Base-by-base conservation (phyloP, 2,888 invertebrate species). In the Metopia argyrocephala region DNA sequence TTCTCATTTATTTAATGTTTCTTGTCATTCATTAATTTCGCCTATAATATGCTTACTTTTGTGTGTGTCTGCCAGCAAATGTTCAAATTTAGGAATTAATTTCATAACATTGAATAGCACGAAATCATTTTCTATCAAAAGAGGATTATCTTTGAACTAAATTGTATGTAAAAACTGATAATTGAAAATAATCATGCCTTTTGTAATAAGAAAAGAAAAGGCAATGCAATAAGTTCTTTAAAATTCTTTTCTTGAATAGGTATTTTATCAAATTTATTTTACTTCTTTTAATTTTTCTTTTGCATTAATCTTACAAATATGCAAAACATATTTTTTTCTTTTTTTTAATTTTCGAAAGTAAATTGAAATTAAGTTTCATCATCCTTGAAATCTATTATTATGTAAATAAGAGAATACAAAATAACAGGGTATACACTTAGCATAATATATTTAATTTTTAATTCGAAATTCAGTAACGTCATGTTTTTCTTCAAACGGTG, bases 381-480 rank as follows among this genome's bases (percentile, higher is more conserved):
- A 76, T 76, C 69, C 56, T 64, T 76, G 69, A 62, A 76, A 64
- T 76, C 80, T 73, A 83, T 78, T 83, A 76, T 80, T 83, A 83
- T 83, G 83, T 76, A 83, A 83, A 83, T 57, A 75, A 61, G 68
- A 54, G 68, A 61, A 46, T 54, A 68, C 66, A 61, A 76, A 62
- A 76, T 62, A 76, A 64, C 57, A 62, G 54, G 69, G 69, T 54
- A 62, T 62, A 64, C 69, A 69, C 61, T 48, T 38, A 23, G 76
- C 68, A 83, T 83, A 78, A 83, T 80, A 80, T 54, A 46, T 76
- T 83, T 80, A 73, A 83, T 80, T 80, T 78, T 83, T 83, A 83
- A 83, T 83, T 83, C 71, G 78, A 50, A 75, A 76, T 79, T 71
- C 79, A 70, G 65, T 76, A 71, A 71, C 66, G 71, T 66, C 71